Evolutionary conservation across 2,888 invertebrate species (phyloP), one percentile per base, ranked within the genome.

Genomic region (Rhodophaea formosa): DNA sequence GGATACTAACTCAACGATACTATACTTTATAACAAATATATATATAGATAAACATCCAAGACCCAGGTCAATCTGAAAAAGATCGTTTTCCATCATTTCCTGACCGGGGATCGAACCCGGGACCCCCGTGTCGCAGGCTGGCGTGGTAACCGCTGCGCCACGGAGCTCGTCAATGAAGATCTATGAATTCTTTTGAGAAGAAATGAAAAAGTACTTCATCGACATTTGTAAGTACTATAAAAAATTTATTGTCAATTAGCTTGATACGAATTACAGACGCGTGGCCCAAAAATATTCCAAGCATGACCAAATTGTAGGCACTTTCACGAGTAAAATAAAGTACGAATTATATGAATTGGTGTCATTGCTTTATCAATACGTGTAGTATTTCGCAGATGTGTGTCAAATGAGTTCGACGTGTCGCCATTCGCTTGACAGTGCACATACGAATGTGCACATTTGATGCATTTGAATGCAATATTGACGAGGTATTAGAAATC

Each of bases 321-420:
- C 47, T 47, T 47, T 32, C 32, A 49, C 47, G 14, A 14, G 49
- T 32, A 8, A 32, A 49, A 39, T 39, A n/a, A 32, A 29, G 16
- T 16, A 35, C 32, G 45, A 56, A 49, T 16, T 53, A n/a, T 35
- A 23, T 23, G 23, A 49, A 49, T 49, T 29, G 49, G 49, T 49
- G 49, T 49, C 49, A 49, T 32, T 49, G 30, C 32, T 49, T 47
- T 49, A 49, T 49, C 49, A 49, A 32, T 49, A 49, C 32, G 49
- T 32, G 49, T 8, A 15, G 49, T 49, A 49, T 32, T 30, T 49
- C 15, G 15, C 43, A 35, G 16, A 43, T 53, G 53, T 53, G 7
- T 53, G 53, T 53, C 29, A 42, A 45, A 54, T 32, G 15, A 29
- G 54, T 54, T 43, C 14, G 54, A 32, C 32, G 32, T n/a, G 39